Percentiles rank a stretch among this genome's conserved stretches.
Evolutionary conservation across 2,888 invertebrate genomes (phyloP).

Genomic region (Lycaena phlaeas): DNA sequence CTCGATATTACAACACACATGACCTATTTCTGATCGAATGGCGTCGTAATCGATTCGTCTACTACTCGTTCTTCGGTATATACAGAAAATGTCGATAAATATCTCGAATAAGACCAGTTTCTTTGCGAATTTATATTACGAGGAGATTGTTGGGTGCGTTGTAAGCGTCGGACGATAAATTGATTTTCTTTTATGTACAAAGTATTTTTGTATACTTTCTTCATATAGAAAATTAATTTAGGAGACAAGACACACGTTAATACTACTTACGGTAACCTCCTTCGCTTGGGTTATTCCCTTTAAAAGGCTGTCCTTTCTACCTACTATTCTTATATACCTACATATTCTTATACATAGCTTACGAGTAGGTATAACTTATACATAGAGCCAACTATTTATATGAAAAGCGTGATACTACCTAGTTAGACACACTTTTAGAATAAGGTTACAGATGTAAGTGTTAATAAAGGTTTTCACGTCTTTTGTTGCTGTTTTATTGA

Average conservation of each 20-base stretch:
- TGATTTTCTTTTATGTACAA: slow-evolving; percentile 23
- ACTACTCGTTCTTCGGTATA: neutral
- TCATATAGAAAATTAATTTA: slow-evolving; percentile 14
- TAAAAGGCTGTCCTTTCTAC: neutral
- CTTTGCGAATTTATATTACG: neutral
- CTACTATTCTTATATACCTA: slow-evolving; percentile 11
- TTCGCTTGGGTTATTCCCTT: neutral
- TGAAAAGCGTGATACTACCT: no score
- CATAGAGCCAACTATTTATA: no score
- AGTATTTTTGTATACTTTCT: slow-evolving; percentile 21
- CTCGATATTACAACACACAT: slow-evolving; percentile 23
- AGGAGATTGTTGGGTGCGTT: slow-evolving; percentile 25
- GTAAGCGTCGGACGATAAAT: slow-evolving; percentile 49
- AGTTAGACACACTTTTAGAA: no score
- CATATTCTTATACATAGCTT: neutral
- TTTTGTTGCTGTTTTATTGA: no score
- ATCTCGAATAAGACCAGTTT: neutral
- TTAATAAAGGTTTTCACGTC: no score
- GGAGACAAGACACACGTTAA: slow-evolving; percentile 25
- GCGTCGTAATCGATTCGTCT: slow-evolving; percentile 13
- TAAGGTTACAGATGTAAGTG: no score
- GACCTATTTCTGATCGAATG: slow-evolving; percentile 20
- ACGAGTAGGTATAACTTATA: neutral
- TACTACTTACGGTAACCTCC: neutral
- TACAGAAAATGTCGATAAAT: neutral